These are phyloP conservation scores for Euphydryas editha DNA, from an alignment of 2,888 invertebrate genomes.

Conservation along the genomic window DNA sequence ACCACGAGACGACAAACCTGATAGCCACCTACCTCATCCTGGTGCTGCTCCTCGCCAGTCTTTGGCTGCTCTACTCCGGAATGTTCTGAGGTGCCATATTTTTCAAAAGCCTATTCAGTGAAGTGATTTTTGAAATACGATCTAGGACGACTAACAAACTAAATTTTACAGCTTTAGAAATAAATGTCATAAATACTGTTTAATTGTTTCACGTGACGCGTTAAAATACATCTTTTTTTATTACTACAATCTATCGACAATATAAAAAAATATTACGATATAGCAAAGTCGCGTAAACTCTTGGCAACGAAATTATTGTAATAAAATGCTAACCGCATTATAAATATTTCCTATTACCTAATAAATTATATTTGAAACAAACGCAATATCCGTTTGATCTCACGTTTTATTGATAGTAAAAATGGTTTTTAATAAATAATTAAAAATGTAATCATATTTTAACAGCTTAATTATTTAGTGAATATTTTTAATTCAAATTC, in stretches of 20 bases:
- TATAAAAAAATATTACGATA: slow-evolving; percentile 17
- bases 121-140: not conserved
- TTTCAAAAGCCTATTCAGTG: not conserved
- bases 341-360: slow-evolving; percentile 18
- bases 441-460: not conserved
- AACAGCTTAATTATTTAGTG: not conserved
- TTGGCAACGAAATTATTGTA: slow-evolving; percentile 26
- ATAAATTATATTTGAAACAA: slow-evolving; percentile 6
- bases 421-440: not conserved
- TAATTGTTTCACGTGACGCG: not conserved
- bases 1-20: slow-evolving; percentile 86
- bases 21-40: slow-evolving; percentile 88
- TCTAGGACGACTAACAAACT: slow-evolving; percentile 1
- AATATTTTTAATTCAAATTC: not conserved
- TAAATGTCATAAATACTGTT: not conserved
- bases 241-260: slow-evolving; percentile 8
- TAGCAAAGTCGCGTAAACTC: slow-evolving; percentile 18
- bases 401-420: slow-evolving; percentile 15
- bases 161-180: not conserved
- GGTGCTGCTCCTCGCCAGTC: slow-evolving; percentile 85
- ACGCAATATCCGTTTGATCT: slow-evolving; percentile 17
- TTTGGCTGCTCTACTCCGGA: slow-evolving; percentile 88
- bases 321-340: slow-evolving; percentile 19
- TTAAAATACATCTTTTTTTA: not conserved
- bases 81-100: slow-evolving; percentile 75